These are phyloP conservation scores for Noctua janthe DNA, from an alignment of 2,888 invertebrate genomes.

Conservation along the genomic window DNA sequence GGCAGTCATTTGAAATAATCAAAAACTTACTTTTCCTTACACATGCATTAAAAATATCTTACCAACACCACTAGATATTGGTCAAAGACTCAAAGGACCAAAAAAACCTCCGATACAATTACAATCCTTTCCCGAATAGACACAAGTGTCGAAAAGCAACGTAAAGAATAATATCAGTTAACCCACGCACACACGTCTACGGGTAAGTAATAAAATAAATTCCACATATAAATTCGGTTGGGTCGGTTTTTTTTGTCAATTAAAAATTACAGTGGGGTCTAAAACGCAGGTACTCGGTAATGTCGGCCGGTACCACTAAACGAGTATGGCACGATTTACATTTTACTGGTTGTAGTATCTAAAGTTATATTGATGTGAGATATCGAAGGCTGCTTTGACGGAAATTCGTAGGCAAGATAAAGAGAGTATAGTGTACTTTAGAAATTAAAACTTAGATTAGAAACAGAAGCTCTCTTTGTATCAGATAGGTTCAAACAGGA, in stretches of 20 bases:
- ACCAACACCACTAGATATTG: neutral
- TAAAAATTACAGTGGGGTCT: slow-evolving; percentile 86
- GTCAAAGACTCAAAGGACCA: slow-evolving; percentile 3
- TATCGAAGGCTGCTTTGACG: slow-evolving; percentile 46
- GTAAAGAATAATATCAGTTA: slow-evolving; percentile 75
- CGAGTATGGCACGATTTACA: slow-evolving; percentile 61
- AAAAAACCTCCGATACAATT: slow-evolving; percentile 51
- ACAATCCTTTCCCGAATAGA: slow-evolving; percentile 59
- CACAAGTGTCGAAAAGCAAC: slow-evolving; percentile 64
- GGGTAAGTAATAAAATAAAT: slow-evolving; percentile 87
- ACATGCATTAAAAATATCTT: slow-evolving; percentile 22
- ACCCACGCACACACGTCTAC: slow-evolving; percentile 78
- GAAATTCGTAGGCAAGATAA: slow-evolving; percentile 18
- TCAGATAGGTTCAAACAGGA: neutral
- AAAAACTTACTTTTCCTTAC: neutral
- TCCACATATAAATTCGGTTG: slow-evolving; percentile 86
- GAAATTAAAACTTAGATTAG: neutral
- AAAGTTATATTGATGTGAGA: slow-evolving; percentile 54
- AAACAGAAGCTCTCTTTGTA: neutral
- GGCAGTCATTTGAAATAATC: neutral
- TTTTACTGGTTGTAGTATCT: slow-evolving; percentile 59
- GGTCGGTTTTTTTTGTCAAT: slow-evolving; percentile 89
- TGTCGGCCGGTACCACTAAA: slow-evolving; percentile 50
- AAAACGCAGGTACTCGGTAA: slow-evolving; percentile 83
- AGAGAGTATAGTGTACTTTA: neutral